phyloP scores from a whole-genome alignment of 2,888 invertebrate species.

The Epicampocera succincta region DNA sequence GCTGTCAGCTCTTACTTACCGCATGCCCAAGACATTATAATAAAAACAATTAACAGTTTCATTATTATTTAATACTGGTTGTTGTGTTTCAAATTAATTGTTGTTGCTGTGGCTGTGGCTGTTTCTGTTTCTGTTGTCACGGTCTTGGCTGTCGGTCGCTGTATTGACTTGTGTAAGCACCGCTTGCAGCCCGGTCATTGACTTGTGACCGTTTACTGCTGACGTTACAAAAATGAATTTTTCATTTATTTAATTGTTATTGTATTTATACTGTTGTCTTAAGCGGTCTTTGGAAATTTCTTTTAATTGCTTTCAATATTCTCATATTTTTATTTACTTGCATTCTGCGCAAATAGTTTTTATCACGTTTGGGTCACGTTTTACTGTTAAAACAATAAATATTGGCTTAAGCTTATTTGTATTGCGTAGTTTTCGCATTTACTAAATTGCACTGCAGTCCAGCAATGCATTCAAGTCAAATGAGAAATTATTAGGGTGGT shows the following conservation, averaged over 20 bases:
- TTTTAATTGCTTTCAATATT: constrained; percentile 53
- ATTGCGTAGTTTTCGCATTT: constrained; percentile 30
- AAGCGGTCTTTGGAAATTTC: constrained; percentile 5
- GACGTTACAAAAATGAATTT: constrained; percentile 48
- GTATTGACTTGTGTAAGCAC: neutral
- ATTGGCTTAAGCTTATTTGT: constrained; percentile 27
- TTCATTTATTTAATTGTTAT: constrained; percentile 37
- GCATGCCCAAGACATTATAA: constrained; percentile 31
- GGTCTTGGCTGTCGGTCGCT: too few species aligned
- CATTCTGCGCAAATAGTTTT: constrained; percentile 26
- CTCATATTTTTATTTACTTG: neutral
- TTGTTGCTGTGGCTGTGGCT: too few species aligned
- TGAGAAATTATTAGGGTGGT: neutral
- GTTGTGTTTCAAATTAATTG: neutral
- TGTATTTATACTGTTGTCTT: constrained; percentile 34
- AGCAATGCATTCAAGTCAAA: neutral
- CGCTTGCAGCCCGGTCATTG: constrained; percentile 44
- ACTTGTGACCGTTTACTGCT: constrained; percentile 24
- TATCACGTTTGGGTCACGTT: constrained; percentile 62
- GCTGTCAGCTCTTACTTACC: constrained; percentile 35
- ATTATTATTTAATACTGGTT: constrained; percentile 40
- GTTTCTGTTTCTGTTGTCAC: too few species aligned
- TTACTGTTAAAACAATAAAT: constrained; percentile 40
- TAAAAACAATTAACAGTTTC: constrained; percentile 39
- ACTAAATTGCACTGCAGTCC: constrained; percentile 26